Evolutionary conservation across 2,113 vertebrate genomes (phyloP), one percentile per base, ranked within the genome.

Genomic region (Lamprotornis superbus): DNA sequence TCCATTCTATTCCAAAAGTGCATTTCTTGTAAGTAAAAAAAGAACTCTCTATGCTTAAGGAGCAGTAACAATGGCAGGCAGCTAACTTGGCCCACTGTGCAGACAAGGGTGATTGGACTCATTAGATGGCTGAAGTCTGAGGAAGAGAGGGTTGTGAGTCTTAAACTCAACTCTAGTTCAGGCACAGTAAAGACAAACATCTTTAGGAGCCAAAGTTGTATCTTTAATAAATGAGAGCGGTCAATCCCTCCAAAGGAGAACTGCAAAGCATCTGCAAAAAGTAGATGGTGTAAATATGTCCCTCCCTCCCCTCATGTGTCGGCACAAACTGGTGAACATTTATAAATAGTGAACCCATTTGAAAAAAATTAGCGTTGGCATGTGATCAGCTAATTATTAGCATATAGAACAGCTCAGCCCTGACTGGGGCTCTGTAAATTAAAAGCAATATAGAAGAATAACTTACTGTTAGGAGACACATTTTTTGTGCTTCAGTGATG

Each of bases 321-420:
- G 0, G 37, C 75, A 87, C 59, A 96, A 83, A 91, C 42, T 64
- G 44, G 44, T 42, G 28, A 95, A 68, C 21, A 17, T 93, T 94
- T 96, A 96, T 92, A 95, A 96, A 97, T 96, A 96, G 95, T 40
- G 68, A 96, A 88, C 30, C 64, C 94, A 96, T 90, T 96, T 90
- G 95, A 95, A 96, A 96, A 93, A 95, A 90, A 94, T 97, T 95
- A 94, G 37, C 90, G 50, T 35, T 75, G 88, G 64, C 90, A 89
- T 92, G 90, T 95, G 94, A 95, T 93, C 90, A 75, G 63, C 79
- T 96, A 97, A 96, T 90, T 94, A 96, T 90, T 86, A 94, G 76
- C 93, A 94, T 84, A 83, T 88, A 92, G 44, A 88, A 50, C 40
- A 80, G 70, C 63, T 95, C 85, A 92, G 68, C 47, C 79, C 63